Evolutionary conservation across 2,888 invertebrate species (phyloP).

Genomic region (Acleris emargana): DNA sequence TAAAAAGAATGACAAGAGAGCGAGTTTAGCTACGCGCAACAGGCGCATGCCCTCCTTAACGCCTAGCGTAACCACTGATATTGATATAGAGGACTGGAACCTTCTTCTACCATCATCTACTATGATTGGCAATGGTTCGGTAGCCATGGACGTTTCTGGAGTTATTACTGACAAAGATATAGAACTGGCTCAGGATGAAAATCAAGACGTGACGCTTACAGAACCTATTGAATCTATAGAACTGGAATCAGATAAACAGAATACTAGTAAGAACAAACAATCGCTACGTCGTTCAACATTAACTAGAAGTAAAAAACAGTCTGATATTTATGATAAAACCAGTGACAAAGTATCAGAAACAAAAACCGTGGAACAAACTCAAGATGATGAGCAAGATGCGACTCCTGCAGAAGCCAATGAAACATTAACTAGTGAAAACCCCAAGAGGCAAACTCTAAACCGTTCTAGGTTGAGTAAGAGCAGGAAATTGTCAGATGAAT

Average conservation of each 20-base stretch:
- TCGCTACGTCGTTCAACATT: constrained; percentile 16
- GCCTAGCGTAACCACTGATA: constrained; percentile 62
- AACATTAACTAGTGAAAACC: neutral
- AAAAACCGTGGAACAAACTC: no score
- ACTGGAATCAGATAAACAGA: constrained; percentile 31
- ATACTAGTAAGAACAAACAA: constrained; percentile 28
- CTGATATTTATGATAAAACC: constrained; percentile 9
- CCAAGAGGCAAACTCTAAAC: neutral
- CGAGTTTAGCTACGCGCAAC: constrained; percentile 45
- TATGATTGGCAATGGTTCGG: constrained; percentile 67
- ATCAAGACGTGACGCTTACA: constrained; percentile 40
- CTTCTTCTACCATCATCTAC: constrained; percentile 74
- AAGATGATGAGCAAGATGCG: no score
- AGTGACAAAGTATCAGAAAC: no score
- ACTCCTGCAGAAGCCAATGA: constrained; percentile 10
- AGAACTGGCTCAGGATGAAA: constrained; percentile 30
- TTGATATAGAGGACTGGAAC: constrained; percentile 73
- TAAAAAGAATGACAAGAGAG: constrained; percentile 47
- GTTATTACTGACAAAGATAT: constrained; percentile 12
- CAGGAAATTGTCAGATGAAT: neutral
- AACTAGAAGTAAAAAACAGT: neutral
- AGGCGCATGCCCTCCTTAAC: constrained; percentile 53
- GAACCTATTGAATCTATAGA: constrained; percentile 9
- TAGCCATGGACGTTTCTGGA: constrained; percentile 44
- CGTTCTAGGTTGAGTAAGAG: neutral